Conservation (phyloP, 2,797 vertebrate genomes). For the Tachyglossus aculeatus region DNA sequence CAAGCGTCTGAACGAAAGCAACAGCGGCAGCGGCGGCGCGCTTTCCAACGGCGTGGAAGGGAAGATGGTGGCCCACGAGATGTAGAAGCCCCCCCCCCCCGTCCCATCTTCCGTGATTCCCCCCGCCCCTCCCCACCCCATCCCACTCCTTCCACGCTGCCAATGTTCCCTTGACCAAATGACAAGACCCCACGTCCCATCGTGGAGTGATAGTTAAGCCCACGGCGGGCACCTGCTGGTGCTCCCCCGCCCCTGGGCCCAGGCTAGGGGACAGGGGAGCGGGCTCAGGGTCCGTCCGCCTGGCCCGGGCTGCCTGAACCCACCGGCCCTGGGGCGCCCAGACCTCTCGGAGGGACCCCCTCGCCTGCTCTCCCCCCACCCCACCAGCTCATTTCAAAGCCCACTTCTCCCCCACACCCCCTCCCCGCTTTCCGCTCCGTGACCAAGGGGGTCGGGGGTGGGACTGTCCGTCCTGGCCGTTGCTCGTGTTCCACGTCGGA, state of each 20-base stretch:
- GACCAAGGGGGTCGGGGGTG: constrained; percentile 2
- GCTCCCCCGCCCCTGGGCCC: not conserved
- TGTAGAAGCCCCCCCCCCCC: constrained; percentile 74
- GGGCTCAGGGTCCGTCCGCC: not conserved
- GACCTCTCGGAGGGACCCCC: too few relatives aligned
- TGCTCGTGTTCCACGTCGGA: not conserved
- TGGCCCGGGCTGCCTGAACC: not conserved
- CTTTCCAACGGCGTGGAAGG: constrained; percentile 85
- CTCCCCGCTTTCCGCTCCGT: not conserved
- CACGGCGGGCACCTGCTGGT: not conserved
- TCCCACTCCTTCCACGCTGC: constrained; percentile 18
- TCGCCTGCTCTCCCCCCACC: not conserved
- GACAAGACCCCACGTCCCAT: constrained; percentile 32
- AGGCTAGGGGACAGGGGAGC: not conserved
- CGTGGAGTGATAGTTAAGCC: not conserved
- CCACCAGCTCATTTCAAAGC: not conserved
- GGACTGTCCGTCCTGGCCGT: too few relatives aligned
- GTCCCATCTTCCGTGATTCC: too few relatives aligned
- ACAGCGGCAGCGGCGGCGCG: constrained; percentile 61
- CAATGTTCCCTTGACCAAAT: constrained; percentile 63
- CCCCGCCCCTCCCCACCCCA: constrained; percentile 15
- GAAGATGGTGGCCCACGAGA: constrained; percentile 86
- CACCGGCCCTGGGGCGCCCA: too few relatives aligned
- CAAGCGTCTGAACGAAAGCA: constrained; percentile 89
- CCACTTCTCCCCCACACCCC: not conserved